Base-by-base conservation (phyloP, 2,888 invertebrate species). In the Tetrapedia diversipes region DNA sequence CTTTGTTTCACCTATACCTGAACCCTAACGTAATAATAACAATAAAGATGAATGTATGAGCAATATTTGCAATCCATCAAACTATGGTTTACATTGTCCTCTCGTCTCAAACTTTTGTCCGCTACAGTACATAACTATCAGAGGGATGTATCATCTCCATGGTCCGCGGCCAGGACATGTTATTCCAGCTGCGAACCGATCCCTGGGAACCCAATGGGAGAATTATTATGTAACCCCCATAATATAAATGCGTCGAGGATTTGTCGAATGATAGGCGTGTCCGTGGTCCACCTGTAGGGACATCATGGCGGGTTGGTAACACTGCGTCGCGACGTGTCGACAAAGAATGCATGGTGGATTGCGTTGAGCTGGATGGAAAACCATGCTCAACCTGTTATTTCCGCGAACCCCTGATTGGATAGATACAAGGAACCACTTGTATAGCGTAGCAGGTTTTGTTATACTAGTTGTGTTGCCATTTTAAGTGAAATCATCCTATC, bases 181-280 rank as follows among this genome's bases (percentile, higher is more conserved):
- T 88, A 87, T 85, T 81, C 84, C 61, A 49, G 59, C 56, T 72
- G 69, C 79, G 76, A 82, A 79, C 79, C 86, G 76, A 87, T 86
- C 86, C 76, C 84, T 77, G 79, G 67, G 59, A 79, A 83, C 80
- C 86, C 83, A 75, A 81, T 78, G 84, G 83, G 85, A n/a, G n/a
- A 88, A 88, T 88, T 87, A 88, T 88, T 87, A 85, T 82, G 86
- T 87, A 84, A 86, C 84, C 60, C 72, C 74, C 71, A 54, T 74
- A 82, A 83, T 86, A 84, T 84, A 84, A 87, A 85, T 77, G 82
- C 83, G 73, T 70, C 77, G 77, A 78, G 80, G 76, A 84, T 85
- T 87, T 77, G 67, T 61, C 54, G 66, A 59, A 63, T 64, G 66
- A 24, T 71, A 45, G 32, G 29, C 69, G 49, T 16, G 56, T 24